Base-by-base conservation (phyloP, 2,888 invertebrate species). In the Cosmorhoe ocellata region DNA sequence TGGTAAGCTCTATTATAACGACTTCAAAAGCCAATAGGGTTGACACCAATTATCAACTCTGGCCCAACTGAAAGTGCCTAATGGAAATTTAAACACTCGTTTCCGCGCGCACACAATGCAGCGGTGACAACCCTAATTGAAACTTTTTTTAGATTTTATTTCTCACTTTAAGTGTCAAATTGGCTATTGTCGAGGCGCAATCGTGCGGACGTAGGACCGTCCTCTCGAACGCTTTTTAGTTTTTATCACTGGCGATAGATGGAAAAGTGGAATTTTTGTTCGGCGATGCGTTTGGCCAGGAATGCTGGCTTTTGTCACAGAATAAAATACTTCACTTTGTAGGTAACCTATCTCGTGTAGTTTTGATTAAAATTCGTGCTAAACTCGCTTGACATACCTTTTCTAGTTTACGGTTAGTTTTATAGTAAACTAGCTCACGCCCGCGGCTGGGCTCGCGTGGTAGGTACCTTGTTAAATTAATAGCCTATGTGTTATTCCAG, bases 1-100 rank as follows among this genome's bases (percentile, higher is more conserved):
- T 32, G 55, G 56, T 59, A 18, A 47, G 42, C 39, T 28, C 58
- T 31, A 57, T 64, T 59, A 42, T 45, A 47, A 49, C 28, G 48
- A 37, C 44, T 41, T 56, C 47, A 53, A 58, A 63, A 63, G 58
- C 53, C 54, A 55, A 65, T 61, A 64, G 66, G 64, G 64, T 59
- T 66, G 67, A 66, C 64, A 60, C 67, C 70, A 69, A 74, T 74
- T 71, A 71, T 37, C 62, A 63, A 58, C 66, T 62, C 60, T 48
- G 28, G 47, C 58, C n/a, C 72, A 66, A 75, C 74, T 76, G 74
- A 71, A 71, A 76, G 78, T 68, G 77, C 74, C 78, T 88, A 89
- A 89, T 90, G 88, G 89, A 87, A 83, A 84, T 85, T 89, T 88
- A 89, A 90, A 88, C 82, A 83, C 74, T 77, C 71, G 76, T 79